Evolutionary conservation across 2,888 invertebrate species (phyloP).

Genomic region (Icerya purchasi): DNA sequence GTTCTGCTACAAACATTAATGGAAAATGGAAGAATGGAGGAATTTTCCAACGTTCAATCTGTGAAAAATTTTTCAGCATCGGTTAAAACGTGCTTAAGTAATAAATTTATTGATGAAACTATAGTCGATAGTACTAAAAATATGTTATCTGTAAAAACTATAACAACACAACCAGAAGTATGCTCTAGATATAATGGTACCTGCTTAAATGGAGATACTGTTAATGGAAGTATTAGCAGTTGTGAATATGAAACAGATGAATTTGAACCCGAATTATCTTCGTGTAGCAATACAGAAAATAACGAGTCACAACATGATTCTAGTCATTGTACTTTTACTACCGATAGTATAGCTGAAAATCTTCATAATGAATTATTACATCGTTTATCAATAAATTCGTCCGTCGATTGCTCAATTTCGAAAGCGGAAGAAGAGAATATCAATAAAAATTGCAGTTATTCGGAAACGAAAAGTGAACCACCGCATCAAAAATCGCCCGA

Average conservation of each 20-base stretch:
- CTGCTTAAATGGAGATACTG: background rate
- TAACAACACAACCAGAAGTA: background rate
- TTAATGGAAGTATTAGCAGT: background rate
- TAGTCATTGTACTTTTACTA: background rate
- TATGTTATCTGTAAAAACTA: background rate
- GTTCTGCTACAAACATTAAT: too few species aligned
- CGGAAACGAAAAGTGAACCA: background rate
- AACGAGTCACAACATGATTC: background rate
- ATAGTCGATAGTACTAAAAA: background rate
- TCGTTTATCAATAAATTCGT: background rate
- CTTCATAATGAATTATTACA: background rate
- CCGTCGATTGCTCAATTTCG: background rate
- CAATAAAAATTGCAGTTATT: background rate
- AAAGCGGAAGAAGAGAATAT: background rate
- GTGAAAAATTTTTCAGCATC: background rate
- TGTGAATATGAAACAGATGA: background rate
- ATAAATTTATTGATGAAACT: background rate
- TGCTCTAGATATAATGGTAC: background rate
- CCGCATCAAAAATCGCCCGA: background rate
- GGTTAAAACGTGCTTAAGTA: background rate
- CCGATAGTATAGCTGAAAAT: background rate
- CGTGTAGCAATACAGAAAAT: background rate
- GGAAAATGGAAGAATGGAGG: constrained; percentile 12
- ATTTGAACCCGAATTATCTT: background rate
- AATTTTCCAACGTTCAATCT: background rate